These are phyloP conservation scores for Sylvicapra grimmia DNA, from an alignment of 2,113 vertebrate species.

Conservation along the genomic window DNA sequence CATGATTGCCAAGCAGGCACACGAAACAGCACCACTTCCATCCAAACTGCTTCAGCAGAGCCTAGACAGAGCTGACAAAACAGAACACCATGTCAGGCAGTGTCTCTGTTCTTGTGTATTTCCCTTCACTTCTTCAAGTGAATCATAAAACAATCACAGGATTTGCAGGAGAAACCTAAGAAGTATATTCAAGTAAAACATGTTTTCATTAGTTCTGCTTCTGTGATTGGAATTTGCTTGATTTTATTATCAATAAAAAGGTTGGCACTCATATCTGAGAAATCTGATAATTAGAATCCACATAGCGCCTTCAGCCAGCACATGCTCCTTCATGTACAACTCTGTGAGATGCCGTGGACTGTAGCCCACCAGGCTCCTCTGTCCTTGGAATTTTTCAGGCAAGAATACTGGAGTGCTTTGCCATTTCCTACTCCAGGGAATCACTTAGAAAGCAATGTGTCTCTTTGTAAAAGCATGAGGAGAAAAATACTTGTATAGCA, in stretches of 20 bases:
- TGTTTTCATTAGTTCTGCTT: background rate
- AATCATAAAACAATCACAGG: background rate
- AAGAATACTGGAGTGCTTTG: background rate
- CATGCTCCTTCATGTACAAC: background rate
- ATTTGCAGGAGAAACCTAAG: background rate
- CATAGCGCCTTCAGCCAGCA: background rate
- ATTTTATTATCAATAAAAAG: background rate
- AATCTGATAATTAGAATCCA: background rate
- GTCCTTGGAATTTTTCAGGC: background rate
- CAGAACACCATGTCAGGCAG: background rate
- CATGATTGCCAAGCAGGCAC: background rate
- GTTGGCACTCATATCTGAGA: background rate
- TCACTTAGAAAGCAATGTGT: background rate
- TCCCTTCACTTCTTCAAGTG: background rate
- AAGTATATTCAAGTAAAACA: background rate
- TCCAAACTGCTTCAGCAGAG: background rate
- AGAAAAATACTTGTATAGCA: slow-evolving; percentile 29
- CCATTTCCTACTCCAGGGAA: background rate
- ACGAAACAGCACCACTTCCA: background rate
- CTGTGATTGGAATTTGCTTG: background rate
- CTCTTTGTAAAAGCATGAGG: background rate
- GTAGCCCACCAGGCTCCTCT: background rate
- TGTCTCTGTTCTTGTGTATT: background rate
- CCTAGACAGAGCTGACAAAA: background rate
- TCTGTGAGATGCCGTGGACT: background rate